Percentiles rank a stretch among this genome's conserved stretches.
Evolutionary conservation across 2,797 vertebrate genomes (phyloP).

Genomic region (Schizothorax lantsangensis): DNA sequence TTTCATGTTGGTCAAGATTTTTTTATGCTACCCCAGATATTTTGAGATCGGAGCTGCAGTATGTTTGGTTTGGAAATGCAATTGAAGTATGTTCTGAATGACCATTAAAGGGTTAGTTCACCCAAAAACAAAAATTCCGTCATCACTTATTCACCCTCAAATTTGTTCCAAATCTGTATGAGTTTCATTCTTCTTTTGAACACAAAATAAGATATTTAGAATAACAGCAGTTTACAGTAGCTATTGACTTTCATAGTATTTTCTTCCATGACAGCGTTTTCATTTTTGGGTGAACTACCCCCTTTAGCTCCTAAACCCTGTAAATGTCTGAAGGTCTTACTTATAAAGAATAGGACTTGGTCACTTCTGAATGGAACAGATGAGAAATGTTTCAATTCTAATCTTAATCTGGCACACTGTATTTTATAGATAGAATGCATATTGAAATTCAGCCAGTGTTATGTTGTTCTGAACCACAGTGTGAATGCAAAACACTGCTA

Average conservation of each 20-base stretch:
- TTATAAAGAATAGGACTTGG: background rate
- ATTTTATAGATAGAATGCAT: background rate
- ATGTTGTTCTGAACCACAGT: background rate
- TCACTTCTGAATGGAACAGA: background rate
- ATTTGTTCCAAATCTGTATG: too few species aligned
- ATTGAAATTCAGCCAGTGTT: slow-evolving; percentile 1
- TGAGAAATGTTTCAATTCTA: background rate
- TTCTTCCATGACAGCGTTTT: too few species aligned
- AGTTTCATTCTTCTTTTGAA: too few species aligned
- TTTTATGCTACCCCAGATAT: background rate
- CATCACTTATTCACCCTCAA: too few species aligned
- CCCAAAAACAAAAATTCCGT: too few species aligned
- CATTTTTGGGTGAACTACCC: too few species aligned
- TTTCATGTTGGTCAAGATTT: background rate
- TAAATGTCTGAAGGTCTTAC: background rate
- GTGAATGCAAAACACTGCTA: slow-evolving; percentile 3
- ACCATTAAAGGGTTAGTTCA: background rate
- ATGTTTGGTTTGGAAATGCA: background rate
- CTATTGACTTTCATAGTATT: too few species aligned
- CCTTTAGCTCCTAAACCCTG: background rate
- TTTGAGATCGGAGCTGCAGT: background rate
- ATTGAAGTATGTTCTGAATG: background rate
- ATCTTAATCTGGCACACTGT: background rate
- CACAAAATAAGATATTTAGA: too few species aligned
- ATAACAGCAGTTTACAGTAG: too few species aligned